These are phyloP conservation scores for Asbolus verrucosus DNA, from an alignment of 1,140 invertebrate genomes.

Conservation along the genomic window DNA sequence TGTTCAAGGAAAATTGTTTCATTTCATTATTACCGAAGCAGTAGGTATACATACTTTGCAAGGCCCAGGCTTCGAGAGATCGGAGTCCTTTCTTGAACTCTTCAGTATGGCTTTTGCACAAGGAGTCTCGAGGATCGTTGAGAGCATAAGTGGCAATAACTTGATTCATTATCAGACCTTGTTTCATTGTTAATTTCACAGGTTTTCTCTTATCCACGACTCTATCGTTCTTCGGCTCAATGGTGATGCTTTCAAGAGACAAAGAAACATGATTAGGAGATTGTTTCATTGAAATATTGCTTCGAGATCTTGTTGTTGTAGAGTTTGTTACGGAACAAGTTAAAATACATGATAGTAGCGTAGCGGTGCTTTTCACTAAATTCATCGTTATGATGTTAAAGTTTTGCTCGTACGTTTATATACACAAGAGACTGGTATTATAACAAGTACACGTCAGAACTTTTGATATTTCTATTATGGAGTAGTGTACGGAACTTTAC, in stretches of 20 bases:
- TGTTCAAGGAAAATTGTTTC: not conserved
- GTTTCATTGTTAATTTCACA: slow-evolving; percentile 57
- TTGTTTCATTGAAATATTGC: not conserved
- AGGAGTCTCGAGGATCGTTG: slow-evolving; percentile 48
- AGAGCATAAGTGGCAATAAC: slow-evolving; percentile 53
- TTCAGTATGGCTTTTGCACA: slow-evolving; percentile 53
- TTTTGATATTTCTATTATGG: slow-evolving; percentile 33
- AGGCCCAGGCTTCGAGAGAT: slow-evolving; percentile 57
- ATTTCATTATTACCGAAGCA: not conserved
- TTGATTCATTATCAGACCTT: slow-evolving; percentile 59
- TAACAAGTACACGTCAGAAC: slow-evolving; percentile 30
- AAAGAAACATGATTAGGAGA: not conserved
- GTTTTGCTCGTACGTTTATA: slow-evolving; percentile 16
- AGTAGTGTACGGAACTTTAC: slow-evolving; percentile 19
- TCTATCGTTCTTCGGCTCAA: not conserved
- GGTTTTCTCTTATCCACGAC: slow-evolving; percentile 31
- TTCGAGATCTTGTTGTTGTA: slow-evolving; percentile 5
- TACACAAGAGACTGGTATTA: slow-evolving; percentile 22
- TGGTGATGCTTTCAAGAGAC: not conserved
- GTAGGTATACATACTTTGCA: slow-evolving; percentile 53
- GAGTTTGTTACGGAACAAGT: slow-evolving; percentile 3
- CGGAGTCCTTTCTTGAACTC: slow-evolving; percentile 55
- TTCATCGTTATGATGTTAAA: slow-evolving; percentile 21
- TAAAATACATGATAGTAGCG: slow-evolving; percentile 3
- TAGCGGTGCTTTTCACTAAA: slow-evolving; percentile 4